These are phyloP conservation scores for Dufourea novaeangliae DNA, from an alignment of 1,140 invertebrate genomes.

Conservation along the genomic window DNA sequence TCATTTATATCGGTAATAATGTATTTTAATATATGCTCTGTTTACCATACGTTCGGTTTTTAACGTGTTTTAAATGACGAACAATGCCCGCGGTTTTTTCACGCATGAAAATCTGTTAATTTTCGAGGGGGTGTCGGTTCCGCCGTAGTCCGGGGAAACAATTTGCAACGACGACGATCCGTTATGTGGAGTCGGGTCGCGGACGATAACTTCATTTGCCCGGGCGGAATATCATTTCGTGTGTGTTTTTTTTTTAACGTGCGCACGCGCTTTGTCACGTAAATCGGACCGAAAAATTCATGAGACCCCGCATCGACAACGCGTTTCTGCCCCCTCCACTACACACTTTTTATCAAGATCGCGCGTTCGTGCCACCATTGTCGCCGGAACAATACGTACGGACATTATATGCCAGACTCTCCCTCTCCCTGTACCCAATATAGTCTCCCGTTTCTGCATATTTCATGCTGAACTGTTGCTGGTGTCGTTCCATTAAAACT, in stretches of 20 bases:
- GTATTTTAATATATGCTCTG: conserved; percentile 1
- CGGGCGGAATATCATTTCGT: neutral
- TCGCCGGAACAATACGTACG: conserved; percentile 52
- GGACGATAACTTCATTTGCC: neutral
- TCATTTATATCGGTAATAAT: neutral
- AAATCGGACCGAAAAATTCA: neutral
- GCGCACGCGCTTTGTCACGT: conserved; percentile 4
- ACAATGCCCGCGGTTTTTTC: too few species aligned
- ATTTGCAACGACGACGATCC: conserved; percentile 1
- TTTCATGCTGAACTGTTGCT: conserved; percentile 53
- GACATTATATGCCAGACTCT: conserved; percentile 51
- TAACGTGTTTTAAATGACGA: neutral
- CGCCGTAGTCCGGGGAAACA: neutral
- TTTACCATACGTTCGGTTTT: neutral
- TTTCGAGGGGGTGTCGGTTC: too few species aligned
- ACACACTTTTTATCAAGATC: neutral
- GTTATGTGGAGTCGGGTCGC: neutral
- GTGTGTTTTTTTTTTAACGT: too few species aligned
- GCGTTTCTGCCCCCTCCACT: neutral
- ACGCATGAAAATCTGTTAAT: neutral
- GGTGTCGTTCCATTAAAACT: conserved; percentile 57
- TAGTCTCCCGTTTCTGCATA: conserved; percentile 56
- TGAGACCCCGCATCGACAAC: neutral
- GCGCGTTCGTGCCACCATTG: neutral
- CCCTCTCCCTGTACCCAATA: conserved; percentile 40